phyloP scores from a whole-genome alignment of 2,797 vertebrate genomes.

The Ceryle rudis region DNA sequence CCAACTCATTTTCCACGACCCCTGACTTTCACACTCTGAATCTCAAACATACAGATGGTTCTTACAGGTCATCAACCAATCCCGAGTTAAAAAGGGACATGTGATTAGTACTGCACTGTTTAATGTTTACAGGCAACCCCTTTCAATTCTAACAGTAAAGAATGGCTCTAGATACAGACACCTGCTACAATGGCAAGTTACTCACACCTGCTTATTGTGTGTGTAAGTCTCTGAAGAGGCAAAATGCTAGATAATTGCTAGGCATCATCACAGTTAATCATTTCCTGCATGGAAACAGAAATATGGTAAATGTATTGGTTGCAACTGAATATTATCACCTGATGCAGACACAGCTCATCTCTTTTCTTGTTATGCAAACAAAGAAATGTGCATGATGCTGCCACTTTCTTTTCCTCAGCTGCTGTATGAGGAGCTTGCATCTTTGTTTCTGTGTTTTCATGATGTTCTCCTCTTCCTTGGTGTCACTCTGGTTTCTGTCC shows the following conservation, averaged over 20 bases:
- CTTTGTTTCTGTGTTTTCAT: not conserved
- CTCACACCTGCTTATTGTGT: conserved; percentile 55
- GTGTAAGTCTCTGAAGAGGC: not conserved
- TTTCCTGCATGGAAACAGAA: conserved; percentile 29
- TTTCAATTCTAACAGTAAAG: conserved; percentile 34
- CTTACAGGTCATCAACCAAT: not conserved
- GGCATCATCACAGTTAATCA: conserved; percentile 55
- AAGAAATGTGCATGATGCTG: not conserved
- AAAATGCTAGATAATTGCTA: conserved; percentile 26
- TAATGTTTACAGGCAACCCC: conserved; percentile 14
- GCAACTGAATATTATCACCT: conserved; percentile 62
- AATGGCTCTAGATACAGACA: conserved; percentile 27
- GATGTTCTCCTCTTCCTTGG: not conserved
- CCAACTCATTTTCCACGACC: not conserved
- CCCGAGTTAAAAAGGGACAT: not conserved
- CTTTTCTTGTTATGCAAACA: not conserved
- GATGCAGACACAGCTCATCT: not conserved
- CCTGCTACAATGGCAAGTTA: conserved; percentile 23
- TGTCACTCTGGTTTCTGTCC: not conserved
- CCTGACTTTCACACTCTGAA: not conserved
- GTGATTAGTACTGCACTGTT: not conserved
- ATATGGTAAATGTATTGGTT: conserved; percentile 23
- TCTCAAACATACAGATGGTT: not conserved
- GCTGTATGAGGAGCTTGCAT: not conserved
- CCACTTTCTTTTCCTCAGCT: not conserved